Conservation (phyloP, 2,797 vertebrate genomes). For the Sphenopsis melanotis region DNA sequence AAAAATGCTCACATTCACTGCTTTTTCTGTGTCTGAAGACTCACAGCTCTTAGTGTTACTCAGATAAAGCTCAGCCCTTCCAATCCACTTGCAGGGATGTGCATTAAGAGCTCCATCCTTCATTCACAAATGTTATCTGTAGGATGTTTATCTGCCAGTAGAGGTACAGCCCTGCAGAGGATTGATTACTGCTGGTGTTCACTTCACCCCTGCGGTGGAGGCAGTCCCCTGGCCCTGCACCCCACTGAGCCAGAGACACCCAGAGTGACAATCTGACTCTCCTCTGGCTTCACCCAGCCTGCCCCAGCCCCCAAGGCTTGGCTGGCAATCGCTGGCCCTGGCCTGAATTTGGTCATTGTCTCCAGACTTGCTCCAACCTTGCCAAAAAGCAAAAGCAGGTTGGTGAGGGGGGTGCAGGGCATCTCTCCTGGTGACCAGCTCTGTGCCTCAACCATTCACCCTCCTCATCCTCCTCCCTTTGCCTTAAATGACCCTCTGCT, state of each 20-base stretch:
- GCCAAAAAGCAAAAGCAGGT: neutral
- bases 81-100: neutral
- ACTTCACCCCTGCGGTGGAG: neutral
- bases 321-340: rapidly evolving
- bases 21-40: neutral
- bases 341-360: neutral
- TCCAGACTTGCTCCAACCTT: neutral
- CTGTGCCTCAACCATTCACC: neutral
- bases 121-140: neutral
- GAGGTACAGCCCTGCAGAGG: neutral
- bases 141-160: neutral
- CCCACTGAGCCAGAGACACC: neutral
- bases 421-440: neutral
- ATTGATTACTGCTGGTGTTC: neutral
- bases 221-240: neutral
- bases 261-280: neutral
- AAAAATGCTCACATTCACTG: neutral
- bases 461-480: neutral
- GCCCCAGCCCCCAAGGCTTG: neutral
- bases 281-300: neutral
- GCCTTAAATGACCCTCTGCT: neutral
- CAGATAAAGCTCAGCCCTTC: neutral
- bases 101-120: neutral
- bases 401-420: neutral
- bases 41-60: neutral